These are phyloP conservation scores for Nephila pilipes DNA, from an alignment of 1,140 invertebrate genomes.

Conservation along the genomic window DNA sequence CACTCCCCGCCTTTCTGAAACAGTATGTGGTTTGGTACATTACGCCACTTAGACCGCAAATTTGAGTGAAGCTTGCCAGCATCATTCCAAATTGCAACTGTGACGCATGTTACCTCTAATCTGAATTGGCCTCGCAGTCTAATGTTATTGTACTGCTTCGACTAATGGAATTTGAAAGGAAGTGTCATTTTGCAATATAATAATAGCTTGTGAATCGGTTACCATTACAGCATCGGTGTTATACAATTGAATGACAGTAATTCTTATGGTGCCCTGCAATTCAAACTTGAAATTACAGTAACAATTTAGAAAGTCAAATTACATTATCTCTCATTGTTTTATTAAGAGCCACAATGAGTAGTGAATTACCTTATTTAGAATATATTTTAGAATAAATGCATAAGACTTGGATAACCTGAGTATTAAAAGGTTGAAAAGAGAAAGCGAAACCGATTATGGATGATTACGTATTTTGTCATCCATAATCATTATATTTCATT, in stretches of 20 bases:
- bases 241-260: neutral
- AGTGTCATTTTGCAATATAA: neutral
- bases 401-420: too few species aligned
- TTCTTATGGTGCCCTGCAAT: neutral
- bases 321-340: too few species aligned
- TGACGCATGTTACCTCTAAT: conserved; percentile 25
- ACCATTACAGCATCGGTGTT: neutral
- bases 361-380: too few species aligned
- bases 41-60: conserved; percentile 33
- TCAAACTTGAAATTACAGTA: neutral
- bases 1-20: neutral
- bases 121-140: conserved; percentile 2
- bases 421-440: too few species aligned
- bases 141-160: neutral
- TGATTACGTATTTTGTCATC: too few species aligned
- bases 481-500: too few species aligned
- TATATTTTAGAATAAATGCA: too few species aligned
- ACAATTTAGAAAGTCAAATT: too few species aligned
- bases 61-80: neutral
- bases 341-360: too few species aligned
- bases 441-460: too few species aligned
- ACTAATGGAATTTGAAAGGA: conserved; percentile 27
- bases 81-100: neutral
- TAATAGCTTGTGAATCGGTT: neutral
- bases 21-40: neutral